phyloP scores from a whole-genome alignment of 2,113 vertebrate species.

The Phodopus roborovskii region DNA sequence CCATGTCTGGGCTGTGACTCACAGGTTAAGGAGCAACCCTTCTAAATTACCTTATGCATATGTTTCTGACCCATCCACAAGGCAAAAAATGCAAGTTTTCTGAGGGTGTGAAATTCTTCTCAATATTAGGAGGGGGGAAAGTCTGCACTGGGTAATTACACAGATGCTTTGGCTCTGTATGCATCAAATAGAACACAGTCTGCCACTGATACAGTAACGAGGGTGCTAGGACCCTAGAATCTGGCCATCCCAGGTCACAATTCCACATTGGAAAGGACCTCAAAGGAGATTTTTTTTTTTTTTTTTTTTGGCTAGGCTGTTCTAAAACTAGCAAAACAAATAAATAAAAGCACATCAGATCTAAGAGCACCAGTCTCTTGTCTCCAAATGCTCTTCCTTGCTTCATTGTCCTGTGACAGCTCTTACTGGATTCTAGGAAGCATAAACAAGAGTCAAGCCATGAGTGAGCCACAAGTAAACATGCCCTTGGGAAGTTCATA shows the following conservation, averaged over 20 bases:
- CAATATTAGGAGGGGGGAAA: not conserved
- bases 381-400: not conserved
- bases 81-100: conserved; percentile 3
- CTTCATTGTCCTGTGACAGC: not conserved
- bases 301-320: not conserved
- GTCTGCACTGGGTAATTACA: not conserved
- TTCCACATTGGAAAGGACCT: not conserved
- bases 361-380: not conserved
- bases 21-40: conserved; percentile 25
- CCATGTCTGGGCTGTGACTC: not conserved
- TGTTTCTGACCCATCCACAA: not conserved
- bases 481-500: conserved; percentile 13
- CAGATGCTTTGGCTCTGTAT: not conserved
- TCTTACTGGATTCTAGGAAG: conserved; percentile 8
- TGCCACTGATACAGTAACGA: not conserved
- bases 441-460: not conserved
- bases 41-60: conserved; percentile 62
- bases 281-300: not conserved
- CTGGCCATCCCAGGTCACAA: not conserved
- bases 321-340: conserved; percentile 45
- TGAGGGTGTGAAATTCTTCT: conserved; percentile 20
- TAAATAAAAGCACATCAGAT: conserved; percentile 24
- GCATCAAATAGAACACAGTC: not conserved
- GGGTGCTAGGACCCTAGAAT: not conserved
- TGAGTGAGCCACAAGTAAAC: not conserved